These are phyloP conservation scores for Atta cephalotes DNA, from an alignment of 1,140 invertebrate species.

Conservation along the genomic window DNA sequence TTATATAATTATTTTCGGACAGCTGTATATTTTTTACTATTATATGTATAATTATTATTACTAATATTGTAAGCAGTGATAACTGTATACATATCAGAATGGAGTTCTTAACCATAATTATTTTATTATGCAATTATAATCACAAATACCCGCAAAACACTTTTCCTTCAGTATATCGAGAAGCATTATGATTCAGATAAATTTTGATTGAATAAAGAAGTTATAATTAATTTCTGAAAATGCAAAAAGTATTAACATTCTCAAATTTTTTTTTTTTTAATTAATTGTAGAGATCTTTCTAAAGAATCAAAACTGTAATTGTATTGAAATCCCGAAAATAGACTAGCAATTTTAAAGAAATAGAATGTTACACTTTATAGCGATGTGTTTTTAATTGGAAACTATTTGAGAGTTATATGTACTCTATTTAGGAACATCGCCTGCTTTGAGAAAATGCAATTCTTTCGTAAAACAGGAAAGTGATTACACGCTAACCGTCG, in stretches of 20 bases:
- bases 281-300: too few relatives aligned
- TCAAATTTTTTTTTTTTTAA: too few relatives aligned
- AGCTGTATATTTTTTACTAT: too few relatives aligned
- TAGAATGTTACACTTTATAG: not conserved
- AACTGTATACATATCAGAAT: too few relatives aligned
- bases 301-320: not conserved
- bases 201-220: not conserved
- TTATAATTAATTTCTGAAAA: not conserved
- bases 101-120: too few relatives aligned
- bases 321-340: not conserved
- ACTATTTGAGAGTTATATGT: not conserved
- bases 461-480: not conserved
- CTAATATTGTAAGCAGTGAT: too few relatives aligned
- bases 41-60: too few relatives aligned
- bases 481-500: not conserved
- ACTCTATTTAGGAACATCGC: not conserved
- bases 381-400: not conserved
- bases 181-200: too few relatives aligned
- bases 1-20: too few relatives aligned
- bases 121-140: too few relatives aligned
- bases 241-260: not conserved
- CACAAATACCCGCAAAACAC: too few relatives aligned
- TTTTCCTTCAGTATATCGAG: too few relatives aligned
- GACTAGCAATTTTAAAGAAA: not conserved
- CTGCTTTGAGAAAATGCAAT: slow-evolving; percentile 1